A percentile compares a stretch with the other conserved stretches of the same genome.
phyloP scores from a whole-genome alignment of 2,888 invertebrate species.

The Lasioglossum leucozonium region DNA sequence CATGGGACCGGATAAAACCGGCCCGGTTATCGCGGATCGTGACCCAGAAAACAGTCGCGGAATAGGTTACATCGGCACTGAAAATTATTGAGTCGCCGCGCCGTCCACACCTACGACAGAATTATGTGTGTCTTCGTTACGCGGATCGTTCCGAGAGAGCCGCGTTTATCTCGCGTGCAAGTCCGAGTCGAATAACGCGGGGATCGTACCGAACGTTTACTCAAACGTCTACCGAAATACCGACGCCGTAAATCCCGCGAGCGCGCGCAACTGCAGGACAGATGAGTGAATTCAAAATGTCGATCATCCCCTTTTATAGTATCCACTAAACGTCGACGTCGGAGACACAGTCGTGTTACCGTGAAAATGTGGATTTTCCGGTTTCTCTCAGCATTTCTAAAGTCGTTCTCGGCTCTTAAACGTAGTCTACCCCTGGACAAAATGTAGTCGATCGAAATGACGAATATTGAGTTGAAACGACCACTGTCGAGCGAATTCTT shows the following conservation, averaged over 20 bases:
- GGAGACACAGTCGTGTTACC: not conserved
- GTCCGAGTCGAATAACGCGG: not conserved
- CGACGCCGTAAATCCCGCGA: slow-evolving; percentile 15
- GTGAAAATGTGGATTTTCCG: no score
- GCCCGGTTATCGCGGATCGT: slow-evolving; percentile 66
- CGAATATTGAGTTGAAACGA: no score
- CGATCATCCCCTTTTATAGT: not conserved
- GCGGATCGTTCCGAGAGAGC: not conserved
- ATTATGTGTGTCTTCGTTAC: slow-evolving; percentile 18
- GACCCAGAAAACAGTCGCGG: slow-evolving; percentile 60
- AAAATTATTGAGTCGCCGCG: slow-evolving; percentile 32
- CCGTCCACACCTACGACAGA: slow-evolving; percentile 40
- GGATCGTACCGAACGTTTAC: not conserved
- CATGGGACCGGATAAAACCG: slow-evolving; percentile 55
- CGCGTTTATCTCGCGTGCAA: slow-evolving; percentile 18
- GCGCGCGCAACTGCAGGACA: slow-evolving; percentile 23
- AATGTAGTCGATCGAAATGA: no score
- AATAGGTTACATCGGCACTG: slow-evolving; percentile 52
- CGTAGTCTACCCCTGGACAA: no score
- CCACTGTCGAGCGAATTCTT: no score
- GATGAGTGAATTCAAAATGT: not conserved
- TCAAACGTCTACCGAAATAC: slow-evolving; percentile 28
- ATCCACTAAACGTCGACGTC: not conserved
- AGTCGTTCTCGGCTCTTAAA: no score
- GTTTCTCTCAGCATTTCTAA: no score